phyloP scores from a whole-genome alignment of 2,888 invertebrate species.

The Argyresthia goedartella region DNA sequence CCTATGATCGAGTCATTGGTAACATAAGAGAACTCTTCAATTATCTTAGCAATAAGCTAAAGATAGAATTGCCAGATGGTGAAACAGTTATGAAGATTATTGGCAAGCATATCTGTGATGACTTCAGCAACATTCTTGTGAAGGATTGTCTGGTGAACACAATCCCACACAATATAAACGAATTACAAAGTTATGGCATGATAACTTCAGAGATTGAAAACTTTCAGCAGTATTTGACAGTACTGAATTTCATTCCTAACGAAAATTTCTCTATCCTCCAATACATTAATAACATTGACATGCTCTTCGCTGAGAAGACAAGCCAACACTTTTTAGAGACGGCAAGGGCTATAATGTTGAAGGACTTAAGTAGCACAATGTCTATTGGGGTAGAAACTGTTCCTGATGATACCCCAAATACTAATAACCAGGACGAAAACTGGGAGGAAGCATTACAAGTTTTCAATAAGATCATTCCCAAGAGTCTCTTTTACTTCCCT shows the following conservation, averaged over 20 bases:
- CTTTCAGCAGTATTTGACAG: constrained; percentile 75
- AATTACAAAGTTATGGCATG: constrained; percentile 74
- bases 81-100: constrained; percentile 66
- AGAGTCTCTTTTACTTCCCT: constrained; percentile 60
- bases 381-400: constrained; percentile 63
- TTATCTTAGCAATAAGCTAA: constrained; percentile 70
- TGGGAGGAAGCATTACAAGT: constrained; percentile 47
- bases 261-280: constrained; percentile 72
- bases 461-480: constrained; percentile 49
- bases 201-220: constrained; percentile 74
- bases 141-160: constrained; percentile 81
- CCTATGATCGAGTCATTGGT: constrained; percentile 66
- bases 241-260: constrained; percentile 70
- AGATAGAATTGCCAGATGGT: constrained; percentile 47
- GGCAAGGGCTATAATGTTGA: constrained; percentile 81
- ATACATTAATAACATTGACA: constrained; percentile 81
- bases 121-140: constrained; percentile 76
- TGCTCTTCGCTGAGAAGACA: constrained; percentile 81
- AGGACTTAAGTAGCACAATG: constrained; percentile 83
- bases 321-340: constrained; percentile 77
- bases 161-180: constrained; percentile 81
- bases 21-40: constrained; percentile 70
- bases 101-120: constrained; percentile 64
- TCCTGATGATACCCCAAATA: constrained; percentile 15
- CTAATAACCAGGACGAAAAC: constrained; percentile 13